A percentile compares a stretch with the other conserved stretches of the same genome.
phyloP scores from a whole-genome alignment of 2,888 invertebrate species.

The Nysson spinosus region DNA sequence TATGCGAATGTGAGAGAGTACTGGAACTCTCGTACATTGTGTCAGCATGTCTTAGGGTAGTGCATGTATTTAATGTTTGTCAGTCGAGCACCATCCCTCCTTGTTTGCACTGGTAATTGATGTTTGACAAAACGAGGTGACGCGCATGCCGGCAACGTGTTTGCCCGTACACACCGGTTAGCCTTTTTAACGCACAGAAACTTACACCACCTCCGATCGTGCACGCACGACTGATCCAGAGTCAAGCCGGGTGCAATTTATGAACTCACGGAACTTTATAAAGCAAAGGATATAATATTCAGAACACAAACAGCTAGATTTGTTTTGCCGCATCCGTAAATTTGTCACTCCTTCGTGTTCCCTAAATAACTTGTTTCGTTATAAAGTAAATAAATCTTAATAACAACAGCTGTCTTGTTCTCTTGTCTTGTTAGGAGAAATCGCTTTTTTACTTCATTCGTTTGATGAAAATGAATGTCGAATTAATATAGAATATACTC shows the following conservation, averaged over 20 bases:
- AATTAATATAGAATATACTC: too few species aligned
- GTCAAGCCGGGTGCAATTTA: constrained; percentile 9
- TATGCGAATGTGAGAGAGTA: background rate
- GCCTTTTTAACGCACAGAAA: constrained; percentile 49
- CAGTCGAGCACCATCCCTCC: constrained; percentile 51
- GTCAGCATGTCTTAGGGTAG: constrained; percentile 55
- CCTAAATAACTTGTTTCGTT: too few species aligned
- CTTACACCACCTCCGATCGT: constrained; percentile 35
- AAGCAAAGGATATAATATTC: background rate
- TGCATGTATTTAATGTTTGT: constrained; percentile 57
- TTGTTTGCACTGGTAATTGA: constrained; percentile 71
- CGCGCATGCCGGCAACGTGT: constrained; percentile 55
- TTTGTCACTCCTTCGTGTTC: too few species aligned
- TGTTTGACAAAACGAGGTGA: constrained; percentile 65
- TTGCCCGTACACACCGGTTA: constrained; percentile 48
- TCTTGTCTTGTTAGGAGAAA: too few species aligned
- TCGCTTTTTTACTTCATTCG: too few species aligned
- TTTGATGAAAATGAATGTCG: too few species aligned
- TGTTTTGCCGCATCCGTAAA: too few species aligned
- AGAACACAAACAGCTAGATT: background rate
- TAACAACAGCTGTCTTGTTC: too few species aligned
- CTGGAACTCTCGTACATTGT: constrained; percentile 51
- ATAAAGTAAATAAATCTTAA: too few species aligned
- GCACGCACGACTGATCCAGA: constrained; percentile 29
- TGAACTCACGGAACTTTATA: background rate